phyloP scores from a whole-genome alignment of 2,888 invertebrate genomes.

The Troglohyphantes excavatus region DNA sequence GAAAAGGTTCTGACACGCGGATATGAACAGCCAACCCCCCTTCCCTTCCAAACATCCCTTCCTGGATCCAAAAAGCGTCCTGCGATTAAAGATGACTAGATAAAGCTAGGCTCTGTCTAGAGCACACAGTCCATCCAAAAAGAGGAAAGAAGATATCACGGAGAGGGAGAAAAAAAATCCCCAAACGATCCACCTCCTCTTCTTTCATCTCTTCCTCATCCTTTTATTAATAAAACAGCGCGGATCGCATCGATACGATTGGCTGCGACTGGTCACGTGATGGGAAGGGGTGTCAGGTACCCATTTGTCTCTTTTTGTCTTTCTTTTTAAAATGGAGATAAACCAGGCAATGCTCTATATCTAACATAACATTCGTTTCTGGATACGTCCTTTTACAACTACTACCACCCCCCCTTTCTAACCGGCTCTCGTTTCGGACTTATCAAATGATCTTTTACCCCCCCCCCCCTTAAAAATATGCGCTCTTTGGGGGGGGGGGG shows the following conservation, averaged over 20 bases:
- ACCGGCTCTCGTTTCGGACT: constrained; percentile 30
- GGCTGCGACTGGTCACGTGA: constrained; percentile 65
- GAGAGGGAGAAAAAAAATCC: constrained; percentile 9
- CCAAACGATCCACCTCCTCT: constrained; percentile 4
- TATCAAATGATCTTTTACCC: constrained; percentile 74
- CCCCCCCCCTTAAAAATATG: constrained; percentile 54
- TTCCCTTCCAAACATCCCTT: constrained; percentile 61
- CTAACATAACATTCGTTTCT: constrained; percentile 48
- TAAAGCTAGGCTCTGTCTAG: constrained; percentile 53
- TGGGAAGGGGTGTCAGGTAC: constrained; percentile 71
- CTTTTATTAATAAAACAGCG: constrained; percentile 72
- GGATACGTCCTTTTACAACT: constrained; percentile 27
- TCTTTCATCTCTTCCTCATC: constrained; percentile 6
- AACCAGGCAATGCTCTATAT: constrained; percentile 10
- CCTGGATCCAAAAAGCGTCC: constrained; percentile 73
- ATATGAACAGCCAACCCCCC: constrained; percentile 66
- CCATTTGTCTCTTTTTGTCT: constrained; percentile 69
- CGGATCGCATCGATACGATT: constrained; percentile 64
- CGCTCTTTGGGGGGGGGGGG: constrained; percentile 45
- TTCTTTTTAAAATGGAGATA: constrained; percentile 30
- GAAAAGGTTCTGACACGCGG: constrained; percentile 77
- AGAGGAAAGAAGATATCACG: constrained; percentile 19
- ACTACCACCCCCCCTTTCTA: background rate
- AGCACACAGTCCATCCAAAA: constrained; percentile 43
- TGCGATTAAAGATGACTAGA: constrained; percentile 78